Evolutionary conservation across 2,797 vertebrate genomes (phyloP), one percentile per base, ranked within the genome.

Genomic region (Parauchenoglanis ngamensis): DNA sequence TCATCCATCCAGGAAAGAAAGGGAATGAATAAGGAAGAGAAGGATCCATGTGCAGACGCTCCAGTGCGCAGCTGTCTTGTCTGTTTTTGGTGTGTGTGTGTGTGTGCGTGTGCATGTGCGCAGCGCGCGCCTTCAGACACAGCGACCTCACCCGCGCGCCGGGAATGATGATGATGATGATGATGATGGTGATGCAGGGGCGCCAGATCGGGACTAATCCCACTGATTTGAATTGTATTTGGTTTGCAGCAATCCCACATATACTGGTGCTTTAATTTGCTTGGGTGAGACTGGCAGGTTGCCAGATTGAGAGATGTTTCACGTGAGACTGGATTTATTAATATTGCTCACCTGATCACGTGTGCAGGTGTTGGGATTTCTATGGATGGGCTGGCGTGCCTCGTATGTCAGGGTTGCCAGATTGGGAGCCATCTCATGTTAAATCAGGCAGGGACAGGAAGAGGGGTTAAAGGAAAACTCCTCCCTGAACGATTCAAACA

Each of bases 21-120:
- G 89, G 17, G 52, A 21, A 44, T 7, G 15, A 61, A 17, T 25
- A 81, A 87, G 82, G 87, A 92, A 92, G 94, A 92, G 94, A 93
- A 94, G 92, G 56, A 2, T 85, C 21, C 84, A 59, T 85, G 84
- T 63, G 40, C 44, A 28, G 25, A 67, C 61, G 61, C 61, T 82
- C 80, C 61, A 28, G 61, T 82, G 35, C 80, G 80, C 80, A 67
- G 61, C 31, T 82, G 59, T 6, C 59, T 23, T 40, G 56, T 40
- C 56, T 80, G 31, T 21, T 31, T 31, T 31, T 31, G 31, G 31
- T 31, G 31, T 31, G 31, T 31, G 31, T 31, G 31, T 31, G 31
- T 31, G 31, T 31, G 31, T 31, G 83, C 40, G 61, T 59, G 52
- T 56, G 68, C 35, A 31, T 56, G 82, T n/a, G 54, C 35, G 40